Conservation (phyloP, 1,140 invertebrate genomes). For the Drusus annulatus region DNA sequence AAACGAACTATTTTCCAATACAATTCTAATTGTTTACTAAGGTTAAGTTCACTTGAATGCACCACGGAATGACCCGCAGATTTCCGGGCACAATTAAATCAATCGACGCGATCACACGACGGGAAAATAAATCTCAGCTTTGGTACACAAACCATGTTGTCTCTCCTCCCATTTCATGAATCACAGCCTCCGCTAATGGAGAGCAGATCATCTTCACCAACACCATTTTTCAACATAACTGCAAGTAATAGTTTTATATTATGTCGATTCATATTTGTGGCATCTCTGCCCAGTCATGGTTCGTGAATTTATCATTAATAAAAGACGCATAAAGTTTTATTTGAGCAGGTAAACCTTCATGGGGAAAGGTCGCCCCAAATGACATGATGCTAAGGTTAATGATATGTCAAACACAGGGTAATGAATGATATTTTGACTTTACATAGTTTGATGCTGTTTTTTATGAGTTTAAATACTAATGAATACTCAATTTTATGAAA, state of each 20-base stretch:
- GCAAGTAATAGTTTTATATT: conserved; percentile 57
- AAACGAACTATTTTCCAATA: too few relatives aligned
- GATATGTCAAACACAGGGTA: conserved; percentile 41
- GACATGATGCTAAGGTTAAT: conserved; percentile 54
- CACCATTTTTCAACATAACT: conserved; percentile 53
- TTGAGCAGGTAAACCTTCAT: conserved; percentile 40
- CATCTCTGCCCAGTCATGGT: conserved; percentile 48
- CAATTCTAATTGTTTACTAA: neutral
- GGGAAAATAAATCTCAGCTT: conserved; percentile 34
- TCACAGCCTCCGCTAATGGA: conserved; percentile 37
- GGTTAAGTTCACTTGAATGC: conserved; percentile 3
- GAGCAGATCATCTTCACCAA: conserved; percentile 19
- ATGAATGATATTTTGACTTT: conserved; percentile 5
- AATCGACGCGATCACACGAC: conserved; percentile 32
- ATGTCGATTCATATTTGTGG: conserved; percentile 32
- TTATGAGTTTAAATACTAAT: too few relatives aligned
- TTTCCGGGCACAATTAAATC: conserved; percentile 25
- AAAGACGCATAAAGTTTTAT: conserved; percentile 32
- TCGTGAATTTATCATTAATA: conserved; percentile 54
- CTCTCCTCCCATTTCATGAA: neutral
- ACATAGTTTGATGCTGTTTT: too few relatives aligned
- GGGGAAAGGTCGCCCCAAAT: conserved; percentile 54
- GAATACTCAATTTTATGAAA: too few relatives aligned
- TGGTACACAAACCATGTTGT: neutral
- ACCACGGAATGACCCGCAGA: conserved; percentile 19